Evolutionary conservation across 1,140 invertebrate genomes (phyloP).

Genomic region (Heliothis virescens): DNA sequence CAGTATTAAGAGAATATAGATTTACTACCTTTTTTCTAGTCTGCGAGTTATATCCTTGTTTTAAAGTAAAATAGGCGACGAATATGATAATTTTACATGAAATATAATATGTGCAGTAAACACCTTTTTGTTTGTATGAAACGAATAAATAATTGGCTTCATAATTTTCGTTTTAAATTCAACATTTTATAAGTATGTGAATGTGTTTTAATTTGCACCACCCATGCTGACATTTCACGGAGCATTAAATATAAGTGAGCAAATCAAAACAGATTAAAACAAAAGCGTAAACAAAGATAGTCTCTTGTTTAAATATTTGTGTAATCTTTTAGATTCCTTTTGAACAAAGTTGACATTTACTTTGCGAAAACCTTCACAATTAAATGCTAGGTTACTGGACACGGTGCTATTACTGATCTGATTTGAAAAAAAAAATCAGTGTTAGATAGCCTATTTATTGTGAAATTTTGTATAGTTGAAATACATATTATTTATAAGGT

Average conservation of each 20-base stretch:
- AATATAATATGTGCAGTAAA: neutral
- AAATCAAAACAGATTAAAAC: slow-evolving; percentile 28
- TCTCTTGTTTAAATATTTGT: neutral
- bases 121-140: neutral
- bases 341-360: neutral
- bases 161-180: slow-evolving; percentile 28
- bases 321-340: neutral
- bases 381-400: too few species aligned
- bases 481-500: too few species aligned
- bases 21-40: slow-evolving; percentile 12
- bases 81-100: neutral
- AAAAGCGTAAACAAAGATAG: slow-evolving; percentile 29
- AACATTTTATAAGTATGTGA: slow-evolving; percentile 1
- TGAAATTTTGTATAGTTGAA: too few species aligned
- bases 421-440: too few species aligned
- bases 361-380: too few species aligned
- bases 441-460: too few species aligned
- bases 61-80: neutral
- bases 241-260: slow-evolving; percentile 13
- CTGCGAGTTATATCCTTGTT: neutral
- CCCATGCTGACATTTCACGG: slow-evolving; percentile 30
- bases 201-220: neutral
- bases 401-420: too few species aligned
- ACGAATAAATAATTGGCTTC: slow-evolving; percentile 15
- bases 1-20: slow-evolving; percentile 1